These are phyloP conservation scores for Stratiomys singularior DNA, from an alignment of 2,888 invertebrate species.

Conservation along the genomic window DNA sequence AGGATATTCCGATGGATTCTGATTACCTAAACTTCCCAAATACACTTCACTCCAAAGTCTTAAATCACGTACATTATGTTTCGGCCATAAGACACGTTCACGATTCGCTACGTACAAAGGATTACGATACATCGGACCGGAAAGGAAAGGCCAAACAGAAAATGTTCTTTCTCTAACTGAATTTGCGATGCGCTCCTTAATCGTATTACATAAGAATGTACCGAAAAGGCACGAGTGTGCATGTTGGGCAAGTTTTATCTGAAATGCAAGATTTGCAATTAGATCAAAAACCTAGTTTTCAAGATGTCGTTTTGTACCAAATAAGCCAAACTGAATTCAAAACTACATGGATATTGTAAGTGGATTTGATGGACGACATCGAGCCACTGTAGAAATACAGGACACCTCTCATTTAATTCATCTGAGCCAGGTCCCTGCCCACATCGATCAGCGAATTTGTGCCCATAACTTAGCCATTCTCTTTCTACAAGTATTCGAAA, in stretches of 20 bases:
- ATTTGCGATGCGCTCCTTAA: constrained; percentile 75
- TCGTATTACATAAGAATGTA: constrained; percentile 92
- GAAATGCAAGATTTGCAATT: constrained; percentile 55
- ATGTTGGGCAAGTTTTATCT: constrained; percentile 96
- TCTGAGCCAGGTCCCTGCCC: constrained; percentile 83
- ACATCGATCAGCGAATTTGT: constrained; percentile 97
- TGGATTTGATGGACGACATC: constrained; percentile 95
- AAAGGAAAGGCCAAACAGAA: constrained; percentile 90
- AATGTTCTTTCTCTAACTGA: constrained; percentile 77
- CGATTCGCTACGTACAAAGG: constrained; percentile 77
- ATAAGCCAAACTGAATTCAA: constrained; percentile 94
- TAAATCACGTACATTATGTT: constrained; percentile 84
- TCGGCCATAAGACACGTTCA: constrained; percentile 81
- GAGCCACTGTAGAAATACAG: constrained; percentile 97
- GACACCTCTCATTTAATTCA: constrained; percentile 95
- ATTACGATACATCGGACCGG: constrained; percentile 83
- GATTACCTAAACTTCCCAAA: constrained; percentile 70
- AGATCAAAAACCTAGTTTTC: background rate
- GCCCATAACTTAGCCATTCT: constrained; percentile 98
- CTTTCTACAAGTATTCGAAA: constrained; percentile 93
- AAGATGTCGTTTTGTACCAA: constrained; percentile 71
- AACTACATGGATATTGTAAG: constrained; percentile 89
- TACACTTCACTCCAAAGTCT: constrained; percentile 88
- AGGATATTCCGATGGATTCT: constrained; percentile 64
- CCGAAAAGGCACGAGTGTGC: constrained; percentile 96